Evolutionary conservation across 2,888 invertebrate species (phyloP).

Genomic region (Eilema depressum): DNA sequence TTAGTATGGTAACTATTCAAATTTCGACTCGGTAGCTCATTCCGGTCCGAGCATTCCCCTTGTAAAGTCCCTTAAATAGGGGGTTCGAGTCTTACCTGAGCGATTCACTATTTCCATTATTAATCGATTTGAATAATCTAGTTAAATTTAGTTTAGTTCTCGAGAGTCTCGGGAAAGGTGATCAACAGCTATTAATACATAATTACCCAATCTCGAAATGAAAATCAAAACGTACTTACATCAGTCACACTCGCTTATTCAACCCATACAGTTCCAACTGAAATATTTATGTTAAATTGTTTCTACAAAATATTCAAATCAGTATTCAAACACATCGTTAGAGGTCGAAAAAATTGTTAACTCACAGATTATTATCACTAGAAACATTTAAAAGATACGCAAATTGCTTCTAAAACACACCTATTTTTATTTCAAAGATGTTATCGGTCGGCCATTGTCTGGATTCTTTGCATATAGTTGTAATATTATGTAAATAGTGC

Average conservation of each 20-base stretch:
- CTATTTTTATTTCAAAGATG: conserved; percentile 29
- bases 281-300: background rate
- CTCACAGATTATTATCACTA: conserved; percentile 14
- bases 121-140: no score
- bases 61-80: no score
- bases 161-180: no score
- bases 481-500: conserved; percentile 37
- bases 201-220: no score
- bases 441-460: conserved; percentile 21
- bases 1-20: no score
- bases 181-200: no score
- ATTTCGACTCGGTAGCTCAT: no score
- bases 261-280: background rate
- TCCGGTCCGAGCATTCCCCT: no score
- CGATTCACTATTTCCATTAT: no score
- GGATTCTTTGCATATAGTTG: conserved; percentile 17
- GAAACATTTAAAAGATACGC: conserved; percentile 3
- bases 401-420: conserved; percentile 11
- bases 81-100: no score
- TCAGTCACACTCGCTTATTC: background rate
- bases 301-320: background rate
- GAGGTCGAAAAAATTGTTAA: background rate
- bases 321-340: conserved; percentile 2
- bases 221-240: background rate
- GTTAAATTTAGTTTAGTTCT: no score